Conservation (phyloP, 2,797 vertebrate species). For the Clarias platycephalus region DNA sequence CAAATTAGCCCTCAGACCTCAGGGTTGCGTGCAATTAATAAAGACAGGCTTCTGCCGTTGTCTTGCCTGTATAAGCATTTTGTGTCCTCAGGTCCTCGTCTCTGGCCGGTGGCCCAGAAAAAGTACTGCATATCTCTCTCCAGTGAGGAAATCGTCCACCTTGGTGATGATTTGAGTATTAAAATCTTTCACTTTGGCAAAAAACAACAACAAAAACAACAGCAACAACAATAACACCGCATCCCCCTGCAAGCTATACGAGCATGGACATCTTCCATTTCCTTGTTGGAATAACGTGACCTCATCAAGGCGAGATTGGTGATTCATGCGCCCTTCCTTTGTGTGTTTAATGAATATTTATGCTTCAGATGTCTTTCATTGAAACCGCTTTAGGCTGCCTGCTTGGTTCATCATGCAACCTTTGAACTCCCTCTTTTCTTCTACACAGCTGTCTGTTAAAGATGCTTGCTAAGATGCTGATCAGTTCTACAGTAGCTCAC, state of each 20-base stretch:
- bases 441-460: not conserved
- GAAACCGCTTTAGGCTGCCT: constrained; percentile 29
- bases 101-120: constrained; percentile 54
- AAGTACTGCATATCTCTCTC: constrained; percentile 40
- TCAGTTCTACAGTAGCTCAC: too few relatives aligned
- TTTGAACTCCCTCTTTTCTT: constrained; percentile 25
- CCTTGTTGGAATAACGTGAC: constrained; percentile 57
- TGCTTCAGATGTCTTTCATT: constrained; percentile 44
- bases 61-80: constrained; percentile 47
- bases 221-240: not conserved
- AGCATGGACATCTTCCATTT: constrained; percentile 50
- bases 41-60: constrained; percentile 43
- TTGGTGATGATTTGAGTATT: constrained; percentile 44
- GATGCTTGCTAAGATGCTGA: not conserved
- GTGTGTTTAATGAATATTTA: constrained; percentile 68
- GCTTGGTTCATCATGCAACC: constrained; percentile 27
- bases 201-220: not conserved
- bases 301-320: constrained; percentile 59
- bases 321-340: constrained; percentile 42
- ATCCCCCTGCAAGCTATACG: not conserved
- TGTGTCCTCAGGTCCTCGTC: constrained; percentile 36
- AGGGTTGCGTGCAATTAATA: constrained; percentile 52
- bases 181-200: constrained; percentile 40
- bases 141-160: constrained; percentile 6
- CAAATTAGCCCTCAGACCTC: constrained; percentile 42